A percentile compares a stretch with the other conserved stretches of the same genome.
phyloP scores from a whole-genome alignment of 2,113 vertebrate genomes.

The Chlorocebus sabaeus region DNA sequence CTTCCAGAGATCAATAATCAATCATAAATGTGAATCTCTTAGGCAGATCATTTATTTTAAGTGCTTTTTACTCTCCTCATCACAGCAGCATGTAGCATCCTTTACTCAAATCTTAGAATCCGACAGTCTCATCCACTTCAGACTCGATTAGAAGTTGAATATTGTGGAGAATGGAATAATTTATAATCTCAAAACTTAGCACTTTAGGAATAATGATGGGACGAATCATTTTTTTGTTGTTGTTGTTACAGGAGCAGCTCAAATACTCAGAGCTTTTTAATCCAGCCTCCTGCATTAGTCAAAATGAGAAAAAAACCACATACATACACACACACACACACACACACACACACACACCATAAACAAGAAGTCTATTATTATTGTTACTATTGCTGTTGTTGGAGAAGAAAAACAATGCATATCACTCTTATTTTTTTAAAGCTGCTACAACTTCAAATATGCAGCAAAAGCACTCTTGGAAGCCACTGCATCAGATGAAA shows the following conservation, averaged over 20 bases:
- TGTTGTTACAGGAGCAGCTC: constrained; percentile 8
- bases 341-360: not conserved
- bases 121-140: constrained; percentile 52
- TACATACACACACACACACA: not conserved
- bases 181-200: constrained; percentile 55
- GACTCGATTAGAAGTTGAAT: constrained; percentile 50
- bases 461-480: not conserved
- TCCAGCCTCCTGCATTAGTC: not conserved
- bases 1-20: constrained; percentile 56
- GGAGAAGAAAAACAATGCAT: not conserved
- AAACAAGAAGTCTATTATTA: not conserved
- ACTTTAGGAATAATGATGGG: constrained; percentile 40
- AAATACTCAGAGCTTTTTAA: constrained; percentile 11
- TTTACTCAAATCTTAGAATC: constrained; percentile 48
- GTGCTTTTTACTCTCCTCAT: constrained; percentile 24
- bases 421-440: not conserved
- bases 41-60: constrained; percentile 54
- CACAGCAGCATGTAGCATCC: not conserved
- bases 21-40: constrained; percentile 47
- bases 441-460: not conserved
- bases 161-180: constrained; percentile 13
- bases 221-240: constrained; percentile 44
- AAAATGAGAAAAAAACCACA: not conserved
- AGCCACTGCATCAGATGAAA: not conserved
- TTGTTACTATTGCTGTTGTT: not conserved